Evolutionary conservation across 92 coral and sea anemone species (phyloP).

Genomic region (Phenganax subtilis): DNA sequence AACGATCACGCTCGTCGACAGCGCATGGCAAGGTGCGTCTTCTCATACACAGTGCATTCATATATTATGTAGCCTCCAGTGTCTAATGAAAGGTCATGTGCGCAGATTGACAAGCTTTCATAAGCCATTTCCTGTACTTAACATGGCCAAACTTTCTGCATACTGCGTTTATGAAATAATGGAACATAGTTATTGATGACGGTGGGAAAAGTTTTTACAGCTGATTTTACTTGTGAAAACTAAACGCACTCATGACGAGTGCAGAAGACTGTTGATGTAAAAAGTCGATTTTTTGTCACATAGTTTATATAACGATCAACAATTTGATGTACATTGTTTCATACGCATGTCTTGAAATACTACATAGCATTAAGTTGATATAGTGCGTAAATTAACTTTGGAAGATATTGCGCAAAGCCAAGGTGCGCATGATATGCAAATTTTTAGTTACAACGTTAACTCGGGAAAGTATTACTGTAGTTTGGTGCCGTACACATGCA

Average conservation of each 20-base stretch:
- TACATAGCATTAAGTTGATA: not conserved
- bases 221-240: too few relatives aligned
- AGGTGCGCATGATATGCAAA: not conserved
- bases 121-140: conserved; percentile 34
- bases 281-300: too few relatives aligned
- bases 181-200: not conserved
- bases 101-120: conserved; percentile 26
- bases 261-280: too few relatives aligned
- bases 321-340: not conserved
- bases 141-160: not conserved
- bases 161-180: not conserved
- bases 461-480: not conserved
- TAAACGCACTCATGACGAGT: too few relatives aligned
- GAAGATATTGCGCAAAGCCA: not conserved
- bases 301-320: not conserved
- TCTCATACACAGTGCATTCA: not conserved
- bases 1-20: conserved; percentile 14
- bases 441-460: not conserved
- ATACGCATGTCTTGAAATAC: not conserved
- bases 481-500: not conserved
- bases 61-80: not conserved
- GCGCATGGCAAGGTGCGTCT: conserved; percentile 7
- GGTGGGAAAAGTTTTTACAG: not conserved
- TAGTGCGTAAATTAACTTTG: not conserved
- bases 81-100: conserved; percentile 8